phyloP scores from a whole-genome alignment of 2,888 invertebrate species.

The Protonemura montana region DNA sequence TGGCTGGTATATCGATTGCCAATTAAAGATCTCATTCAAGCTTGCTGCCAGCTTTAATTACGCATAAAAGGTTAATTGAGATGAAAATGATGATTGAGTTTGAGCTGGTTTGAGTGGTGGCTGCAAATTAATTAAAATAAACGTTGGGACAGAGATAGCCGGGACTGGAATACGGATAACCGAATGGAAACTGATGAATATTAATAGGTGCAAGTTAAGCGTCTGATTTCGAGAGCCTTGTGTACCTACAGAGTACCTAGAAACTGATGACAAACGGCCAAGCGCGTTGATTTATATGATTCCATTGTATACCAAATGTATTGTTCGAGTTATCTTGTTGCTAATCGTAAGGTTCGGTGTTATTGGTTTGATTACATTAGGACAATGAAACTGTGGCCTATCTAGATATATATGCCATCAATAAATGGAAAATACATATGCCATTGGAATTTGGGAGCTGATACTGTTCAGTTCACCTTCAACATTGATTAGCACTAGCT shows the following conservation, averaged over 20 bases:
- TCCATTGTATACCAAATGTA: neutral
- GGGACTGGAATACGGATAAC: neutral
- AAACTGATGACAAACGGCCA: neutral
- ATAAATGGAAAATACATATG: too few species aligned
- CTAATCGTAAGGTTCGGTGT: too few species aligned
- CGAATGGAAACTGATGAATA: neutral
- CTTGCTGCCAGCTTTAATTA: neutral
- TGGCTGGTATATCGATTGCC: slow-evolving; percentile 30
- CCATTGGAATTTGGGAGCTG: too few species aligned
- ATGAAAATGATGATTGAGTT: slow-evolving; percentile 30
- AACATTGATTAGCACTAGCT: slow-evolving; percentile 29
- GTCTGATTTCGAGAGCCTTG: neutral
- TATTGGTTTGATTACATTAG: too few species aligned
- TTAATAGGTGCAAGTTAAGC: neutral
- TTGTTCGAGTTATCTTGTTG: neutral
- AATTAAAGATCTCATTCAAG: neutral
- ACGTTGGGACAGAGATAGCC: slow-evolving; percentile 7
- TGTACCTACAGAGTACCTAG: too few species aligned
- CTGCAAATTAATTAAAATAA: slow-evolving; percentile 21
- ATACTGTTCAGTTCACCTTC: neutral
- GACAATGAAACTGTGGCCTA: too few species aligned
- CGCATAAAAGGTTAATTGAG: slow-evolving; percentile 35
- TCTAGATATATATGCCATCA: too few species aligned
- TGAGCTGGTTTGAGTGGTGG: neutral
- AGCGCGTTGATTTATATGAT: neutral